Percentiles rank a stretch among this genome's conserved stretches.
These are phyloP conservation scores for Dolichopus griseipennis DNA, from an alignment of 2,888 invertebrate genomes.

Conservation along the genomic window DNA sequence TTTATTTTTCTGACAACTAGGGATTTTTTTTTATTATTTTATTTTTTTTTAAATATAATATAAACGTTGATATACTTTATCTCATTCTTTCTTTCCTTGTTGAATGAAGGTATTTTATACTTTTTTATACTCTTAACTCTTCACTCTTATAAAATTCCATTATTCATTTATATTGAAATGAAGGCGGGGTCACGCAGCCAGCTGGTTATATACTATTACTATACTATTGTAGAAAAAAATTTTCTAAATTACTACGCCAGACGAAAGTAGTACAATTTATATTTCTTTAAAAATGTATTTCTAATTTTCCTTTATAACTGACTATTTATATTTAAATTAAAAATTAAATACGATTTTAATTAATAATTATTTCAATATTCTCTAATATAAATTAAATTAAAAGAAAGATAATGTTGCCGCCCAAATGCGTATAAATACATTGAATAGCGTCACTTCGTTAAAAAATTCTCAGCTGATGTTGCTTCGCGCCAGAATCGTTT, in stretches of 20 bases:
- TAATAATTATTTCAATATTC: neutral
- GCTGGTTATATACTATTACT: slow-evolving; percentile 47
- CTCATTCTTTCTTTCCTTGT: too few species aligned
- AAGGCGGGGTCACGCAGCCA: slow-evolving; percentile 49
- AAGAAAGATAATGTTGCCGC: slow-evolving; percentile 21
- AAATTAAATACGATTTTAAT: neutral
- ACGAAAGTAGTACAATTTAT: slow-evolving; percentile 20
- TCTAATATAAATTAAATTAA: neutral
- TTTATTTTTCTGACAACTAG: too few species aligned
- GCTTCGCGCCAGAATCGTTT: slow-evolving; percentile 52
- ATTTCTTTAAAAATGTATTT: slow-evolving; percentile 14
- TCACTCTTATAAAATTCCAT: neutral
- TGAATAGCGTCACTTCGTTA: slow-evolving; percentile 40
- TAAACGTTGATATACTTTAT: neutral
- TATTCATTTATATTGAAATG: slow-evolving; percentile 15
- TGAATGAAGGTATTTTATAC: neutral
- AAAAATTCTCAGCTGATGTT: slow-evolving; percentile 48
- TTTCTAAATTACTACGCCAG: slow-evolving; percentile 35
- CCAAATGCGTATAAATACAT: slow-evolving; percentile 40
- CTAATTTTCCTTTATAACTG: neutral
- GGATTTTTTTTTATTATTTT: neutral
- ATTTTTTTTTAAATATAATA: neutral
- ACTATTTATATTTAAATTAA: neutral
- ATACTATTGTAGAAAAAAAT: neutral
- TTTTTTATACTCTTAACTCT: too few species aligned